These are phyloP conservation scores for Mastigias papua DNA, from an alignment of 30 jellyfish, hydroid and myxozoan genomes.

Conservation along the genomic window DNA sequence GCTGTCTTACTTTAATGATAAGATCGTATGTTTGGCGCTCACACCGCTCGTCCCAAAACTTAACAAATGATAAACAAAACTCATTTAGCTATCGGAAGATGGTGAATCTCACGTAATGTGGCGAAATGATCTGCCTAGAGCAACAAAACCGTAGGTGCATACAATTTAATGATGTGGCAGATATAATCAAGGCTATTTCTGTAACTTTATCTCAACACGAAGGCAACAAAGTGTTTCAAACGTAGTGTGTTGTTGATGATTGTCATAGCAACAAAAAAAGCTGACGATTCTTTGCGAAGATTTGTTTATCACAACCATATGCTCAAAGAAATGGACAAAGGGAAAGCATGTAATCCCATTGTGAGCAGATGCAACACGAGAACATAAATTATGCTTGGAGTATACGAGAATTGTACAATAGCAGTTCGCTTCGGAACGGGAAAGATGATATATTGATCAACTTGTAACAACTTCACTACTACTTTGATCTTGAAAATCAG, in stretches of 20 bases:
- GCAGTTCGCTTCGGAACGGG: neutral
- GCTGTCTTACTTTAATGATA: too few species aligned
- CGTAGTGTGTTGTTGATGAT: neutral
- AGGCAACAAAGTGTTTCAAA: neutral
- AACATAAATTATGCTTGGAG: constrained; percentile 2
- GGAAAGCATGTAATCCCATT: constrained; percentile 14
- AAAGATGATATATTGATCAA: neutral
- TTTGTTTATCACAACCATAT: constrained; percentile 45
- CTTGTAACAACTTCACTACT: too few species aligned
- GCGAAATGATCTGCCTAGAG: too few species aligned
- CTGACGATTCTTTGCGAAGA: neutral
- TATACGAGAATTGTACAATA: neutral
- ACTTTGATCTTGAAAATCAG: neutral
- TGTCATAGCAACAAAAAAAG: neutral
- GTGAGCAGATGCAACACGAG: constrained; percentile 58
- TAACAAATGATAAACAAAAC: too few species aligned
- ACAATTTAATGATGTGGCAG: too few species aligned
- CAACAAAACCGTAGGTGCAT: too few species aligned
- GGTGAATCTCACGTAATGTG: too few species aligned
- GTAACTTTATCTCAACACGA: neutral
- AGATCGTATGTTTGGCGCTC: too few species aligned
- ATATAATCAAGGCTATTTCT: too few species aligned
- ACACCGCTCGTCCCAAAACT: too few species aligned
- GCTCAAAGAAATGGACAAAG: constrained; percentile 17
- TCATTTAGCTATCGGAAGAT: too few species aligned